Base-by-base conservation (phyloP, 1,140 invertebrate species). In the Diploscapter pachys region DNA sequence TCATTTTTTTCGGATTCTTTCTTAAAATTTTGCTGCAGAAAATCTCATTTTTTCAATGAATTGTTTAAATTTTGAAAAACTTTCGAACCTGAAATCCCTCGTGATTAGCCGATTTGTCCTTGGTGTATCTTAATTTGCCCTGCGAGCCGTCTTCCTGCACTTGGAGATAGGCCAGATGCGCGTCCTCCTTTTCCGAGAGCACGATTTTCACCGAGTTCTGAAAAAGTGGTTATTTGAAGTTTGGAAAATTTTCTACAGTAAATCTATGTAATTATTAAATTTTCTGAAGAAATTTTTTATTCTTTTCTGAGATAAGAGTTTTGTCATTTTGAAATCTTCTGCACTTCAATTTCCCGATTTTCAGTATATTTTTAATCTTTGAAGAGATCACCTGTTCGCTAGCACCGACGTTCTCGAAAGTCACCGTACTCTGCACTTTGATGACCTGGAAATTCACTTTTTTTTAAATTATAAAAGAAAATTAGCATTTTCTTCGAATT, bases 61-160 rank as follows among this genome's bases (percentile, higher is more conserved):
- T 31, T 31, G 31, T 31, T 31, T n/a, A n/a, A n/a, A n/a, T n/a
- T n/a, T n/a, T n/a, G 64, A 54, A 57, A 61, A 3, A 54, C 68
- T n/a, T 63, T 8, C 3, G 73, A 64, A 5, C 66, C 79, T 55
- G 66, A 48, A 68, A 68, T 51, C 66, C 66, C 6, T 69, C 51
- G 11, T 68, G 50, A n/a, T 11, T 50, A 51, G 31, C 31, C 31
- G 31, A 31, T 31, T 54, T 65, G 48, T 74, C 59, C 50, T 68
- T 64, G 2, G 57, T 9, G 13, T 69, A 5, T 53, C 70, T 74
- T 61, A 74, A 51, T 57, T 74, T 74, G 0, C 65, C 65, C 53
- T 74, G 68, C 49, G 11, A 52, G 4, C 68, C 78, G 69, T 78
- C 77, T 50, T 77, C 76, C 50, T 66, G 62, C 8, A 75, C 75